Percentiles rank a stretch among this genome's conserved stretches.
These are phyloP conservation scores for Corydoras sp. DNA, from an alignment of 2,113 vertebrate species.

Conservation along the genomic window DNA sequence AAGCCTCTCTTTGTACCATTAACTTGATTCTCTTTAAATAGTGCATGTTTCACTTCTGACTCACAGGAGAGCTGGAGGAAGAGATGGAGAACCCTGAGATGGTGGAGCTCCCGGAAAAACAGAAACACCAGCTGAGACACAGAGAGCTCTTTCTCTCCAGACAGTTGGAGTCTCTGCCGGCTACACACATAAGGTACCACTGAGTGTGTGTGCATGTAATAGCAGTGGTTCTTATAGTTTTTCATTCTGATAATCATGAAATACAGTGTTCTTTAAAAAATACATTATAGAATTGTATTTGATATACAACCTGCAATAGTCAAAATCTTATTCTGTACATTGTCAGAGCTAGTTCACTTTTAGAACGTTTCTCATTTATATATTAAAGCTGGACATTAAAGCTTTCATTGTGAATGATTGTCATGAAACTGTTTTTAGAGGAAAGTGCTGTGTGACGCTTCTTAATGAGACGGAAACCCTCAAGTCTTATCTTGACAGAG, in stretches of 20 bases:
- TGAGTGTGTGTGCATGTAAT: background rate
- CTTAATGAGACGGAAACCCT: slow-evolving; percentile 95
- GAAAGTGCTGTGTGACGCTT: slow-evolving; percentile 95
- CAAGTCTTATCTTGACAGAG: slow-evolving; percentile 92
- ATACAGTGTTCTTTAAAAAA: too few relatives aligned
- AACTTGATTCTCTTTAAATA: background rate
- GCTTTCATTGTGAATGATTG: too few relatives aligned
- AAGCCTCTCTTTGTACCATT: too few relatives aligned
- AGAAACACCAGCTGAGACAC: slow-evolving; percentile 90
- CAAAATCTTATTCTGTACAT: too few relatives aligned
- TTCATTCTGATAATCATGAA: too few relatives aligned
- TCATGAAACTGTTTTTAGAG: slow-evolving; percentile 61
- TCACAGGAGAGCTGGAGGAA: slow-evolving; percentile 87
- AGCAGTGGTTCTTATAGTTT: too few relatives aligned
- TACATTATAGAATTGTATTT: too few relatives aligned
- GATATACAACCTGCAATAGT: too few relatives aligned
- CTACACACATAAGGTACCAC: slow-evolving; percentile 88
- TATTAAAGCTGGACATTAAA: too few relatives aligned
- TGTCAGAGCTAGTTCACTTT: too few relatives aligned
- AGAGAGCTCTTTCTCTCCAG: slow-evolving; percentile 90
- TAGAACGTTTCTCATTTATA: too few relatives aligned
- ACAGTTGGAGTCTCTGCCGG: slow-evolving; percentile 90
- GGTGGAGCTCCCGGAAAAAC: slow-evolving; percentile 86
- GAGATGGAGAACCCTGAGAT: slow-evolving; percentile 96
- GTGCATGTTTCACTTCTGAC: slow-evolving; percentile 30